Conservation (phyloP, 2,797 vertebrate genomes). For the Muscicapa comitata region DNA sequence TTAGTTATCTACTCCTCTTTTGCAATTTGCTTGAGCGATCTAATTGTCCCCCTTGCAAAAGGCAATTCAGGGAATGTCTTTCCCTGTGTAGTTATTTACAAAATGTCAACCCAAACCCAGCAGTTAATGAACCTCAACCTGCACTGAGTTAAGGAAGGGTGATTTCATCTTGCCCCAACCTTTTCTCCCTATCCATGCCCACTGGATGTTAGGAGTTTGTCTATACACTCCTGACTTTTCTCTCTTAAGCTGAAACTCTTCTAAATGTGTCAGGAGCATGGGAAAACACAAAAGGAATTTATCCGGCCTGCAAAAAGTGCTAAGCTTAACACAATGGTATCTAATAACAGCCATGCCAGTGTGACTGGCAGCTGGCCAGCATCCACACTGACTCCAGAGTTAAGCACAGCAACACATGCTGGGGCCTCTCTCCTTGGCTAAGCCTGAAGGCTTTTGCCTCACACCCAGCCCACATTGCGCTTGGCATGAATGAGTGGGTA, state of each 20-base stretch:
- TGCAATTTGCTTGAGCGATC: neutral
- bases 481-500: conserved; percentile 60
- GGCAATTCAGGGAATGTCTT: neutral
- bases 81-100: neutral
- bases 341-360: conserved; percentile 53
- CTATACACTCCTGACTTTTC: neutral
- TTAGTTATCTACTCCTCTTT: neutral
- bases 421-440: conserved; percentile 55
- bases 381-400: neutral
- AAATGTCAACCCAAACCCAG: neutral
- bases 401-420: conserved; percentile 46
- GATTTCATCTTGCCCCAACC: neutral
- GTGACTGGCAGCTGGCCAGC: conserved; percentile 36
- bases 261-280: neutral
- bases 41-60: neutral
- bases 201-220: neutral
- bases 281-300: conserved; percentile 56
- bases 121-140: neutral
- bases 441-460: conserved; percentile 35
- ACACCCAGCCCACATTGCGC: conserved; percentile 26
- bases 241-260: neutral
- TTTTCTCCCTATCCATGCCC: neutral
- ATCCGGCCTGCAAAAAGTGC: conserved; percentile 43
- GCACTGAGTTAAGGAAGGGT: neutral
- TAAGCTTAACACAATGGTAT: conserved; percentile 56